Evolutionary conservation across 1,140 invertebrate species (phyloP), one percentile per base, ranked within the genome.

Genomic region (Ridgeia piscesae): DNA sequence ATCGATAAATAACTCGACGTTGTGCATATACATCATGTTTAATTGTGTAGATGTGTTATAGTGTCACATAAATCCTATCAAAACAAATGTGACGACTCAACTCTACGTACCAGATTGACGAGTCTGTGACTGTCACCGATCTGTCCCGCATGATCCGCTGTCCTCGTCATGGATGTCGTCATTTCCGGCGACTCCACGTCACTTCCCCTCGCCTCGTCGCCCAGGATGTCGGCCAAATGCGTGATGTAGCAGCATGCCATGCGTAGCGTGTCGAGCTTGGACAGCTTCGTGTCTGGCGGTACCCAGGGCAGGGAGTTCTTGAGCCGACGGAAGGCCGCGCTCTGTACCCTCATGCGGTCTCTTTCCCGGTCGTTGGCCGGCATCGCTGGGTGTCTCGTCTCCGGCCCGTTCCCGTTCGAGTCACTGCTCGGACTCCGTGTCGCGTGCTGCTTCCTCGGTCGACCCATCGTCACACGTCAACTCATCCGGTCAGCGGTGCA

Each of bases 341-440:
- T 98, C 1, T 99, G 96, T 0, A 99, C 98, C 91, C 98, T 96
- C 98, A 99, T 99, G 42, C 98, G 96, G 0, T 98, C 98, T 48
- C 98, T 96, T 96, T 99, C 98, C 1, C 98, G 96, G 0, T 98
- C 98, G 96, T 99, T 99, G 0, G 98, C 98, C 0, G 35, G 89
- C 89, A 35, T 35, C 17, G 33, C 17, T 14, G 14, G 11, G 34
- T 90, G 89, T 4, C 89, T n/a, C 89, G 89, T 34, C 33, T 90
- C 89, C 89, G 89, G 89, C 58, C 58, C 58, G 58, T 21, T 77
- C 58, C 58, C 58, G 58, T 21, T 77, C 58, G 58, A 77, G 58
- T 77, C 58, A 31, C 58, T 77, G 58, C 58, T 77, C 58, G 14
- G 58, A 21, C 58, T 9, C 0, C 58, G 35, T 34, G 21, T 35